Conservation (phyloP, 2,797 vertebrate genomes). For the Arrhamphus sclerolepis region DNA sequence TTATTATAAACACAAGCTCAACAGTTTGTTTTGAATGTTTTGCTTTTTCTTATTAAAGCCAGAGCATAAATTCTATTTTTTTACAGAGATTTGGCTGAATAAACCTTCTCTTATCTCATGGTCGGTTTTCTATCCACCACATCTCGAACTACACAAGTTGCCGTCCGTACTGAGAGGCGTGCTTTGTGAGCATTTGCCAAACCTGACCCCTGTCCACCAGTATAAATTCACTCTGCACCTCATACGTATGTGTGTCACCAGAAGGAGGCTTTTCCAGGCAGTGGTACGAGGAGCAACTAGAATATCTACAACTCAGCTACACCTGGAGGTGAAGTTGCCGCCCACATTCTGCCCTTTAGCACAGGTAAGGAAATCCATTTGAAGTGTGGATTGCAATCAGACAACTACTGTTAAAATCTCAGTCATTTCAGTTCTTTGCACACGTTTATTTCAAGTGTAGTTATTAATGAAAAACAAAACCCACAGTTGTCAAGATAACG, state of each 20-base stretch:
- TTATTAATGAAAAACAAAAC: too few species aligned
- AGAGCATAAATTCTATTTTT: too few species aligned
- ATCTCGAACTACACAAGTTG: neutral
- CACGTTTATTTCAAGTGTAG: too few species aligned
- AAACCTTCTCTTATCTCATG: neutral
- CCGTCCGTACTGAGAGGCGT: slow-evolving; percentile 22
- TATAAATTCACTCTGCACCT: slow-evolving; percentile 40
- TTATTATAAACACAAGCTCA: too few species aligned
- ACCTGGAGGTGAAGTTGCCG: slow-evolving; percentile 59
- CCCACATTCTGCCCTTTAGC: slow-evolving; percentile 44
- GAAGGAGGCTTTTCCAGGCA: slow-evolving; percentile 48
- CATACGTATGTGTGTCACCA: slow-evolving; percentile 23
- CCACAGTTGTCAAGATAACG: too few species aligned
- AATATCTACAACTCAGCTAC: neutral
- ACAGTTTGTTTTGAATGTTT: too few species aligned
- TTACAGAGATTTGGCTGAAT: neutral
- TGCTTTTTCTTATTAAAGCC: too few species aligned
- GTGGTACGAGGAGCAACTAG: slow-evolving; percentile 13
- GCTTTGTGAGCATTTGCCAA: slow-evolving; percentile 28
- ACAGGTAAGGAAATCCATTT: slow-evolving; percentile 42
- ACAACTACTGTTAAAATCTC: too few species aligned
- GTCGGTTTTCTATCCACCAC: slow-evolving; percentile 31
- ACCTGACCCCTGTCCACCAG: slow-evolving; percentile 36
- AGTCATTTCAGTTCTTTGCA: too few species aligned
- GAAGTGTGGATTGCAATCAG: too few species aligned